phyloP scores from a whole-genome alignment of 2,888 invertebrate genomes.

The Chloromyia formosa region DNA sequence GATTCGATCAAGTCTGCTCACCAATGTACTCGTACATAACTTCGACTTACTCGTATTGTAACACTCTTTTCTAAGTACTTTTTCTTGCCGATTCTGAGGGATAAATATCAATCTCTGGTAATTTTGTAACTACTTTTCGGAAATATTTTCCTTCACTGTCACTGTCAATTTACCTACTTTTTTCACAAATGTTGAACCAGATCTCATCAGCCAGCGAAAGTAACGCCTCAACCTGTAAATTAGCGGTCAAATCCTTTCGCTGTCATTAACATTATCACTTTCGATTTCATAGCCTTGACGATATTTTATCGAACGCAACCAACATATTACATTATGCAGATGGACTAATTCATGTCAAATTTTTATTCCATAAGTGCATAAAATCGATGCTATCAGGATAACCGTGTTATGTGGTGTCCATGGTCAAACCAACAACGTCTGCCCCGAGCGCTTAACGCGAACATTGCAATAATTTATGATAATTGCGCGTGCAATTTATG shows the following conservation, averaged over 20 bases:
- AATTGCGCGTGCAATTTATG: slow-evolving; percentile 40
- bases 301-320: not conserved
- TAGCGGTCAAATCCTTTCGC: slow-evolving; percentile 21
- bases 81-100: too few relatives aligned
- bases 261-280: slow-evolving; percentile 15
- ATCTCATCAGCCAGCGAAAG: too few relatives aligned
- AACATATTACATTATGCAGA: slow-evolving; percentile 18
- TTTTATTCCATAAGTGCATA: slow-evolving; percentile 32
- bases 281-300: slow-evolving; percentile 15
- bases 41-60: too few relatives aligned
- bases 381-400: slow-evolving; percentile 36
- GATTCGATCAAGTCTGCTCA: too few relatives aligned
- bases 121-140: too few relatives aligned
- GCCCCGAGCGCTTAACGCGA: slow-evolving; percentile 18
- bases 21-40: too few relatives aligned
- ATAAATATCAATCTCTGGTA: too few relatives aligned
- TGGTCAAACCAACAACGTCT: not conserved
- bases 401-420: not conserved
- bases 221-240: too few relatives aligned
- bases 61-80: too few relatives aligned
- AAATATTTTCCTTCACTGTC: too few relatives aligned
- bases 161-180: too few relatives aligned
- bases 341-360: slow-evolving; percentile 33
- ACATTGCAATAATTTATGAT: slow-evolving; percentile 32
- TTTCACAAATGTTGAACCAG: too few relatives aligned